Conservation (phyloP, 2,797 vertebrate species). For the Cyclura pinguis region DNA sequence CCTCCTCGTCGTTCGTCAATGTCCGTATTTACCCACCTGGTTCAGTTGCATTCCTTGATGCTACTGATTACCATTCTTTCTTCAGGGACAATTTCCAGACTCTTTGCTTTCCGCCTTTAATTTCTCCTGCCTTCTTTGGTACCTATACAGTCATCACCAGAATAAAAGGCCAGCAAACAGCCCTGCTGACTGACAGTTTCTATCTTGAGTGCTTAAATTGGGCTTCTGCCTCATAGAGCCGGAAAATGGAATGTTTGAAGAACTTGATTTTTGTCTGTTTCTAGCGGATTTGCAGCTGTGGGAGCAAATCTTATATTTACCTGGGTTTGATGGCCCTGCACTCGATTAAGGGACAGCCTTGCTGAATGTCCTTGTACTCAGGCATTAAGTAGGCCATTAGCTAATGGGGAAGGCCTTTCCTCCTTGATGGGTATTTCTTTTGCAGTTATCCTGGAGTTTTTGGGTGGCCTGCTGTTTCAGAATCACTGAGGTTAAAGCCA, state of each 20-base stretch:
- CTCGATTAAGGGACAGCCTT: neutral
- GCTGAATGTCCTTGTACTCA: neutral
- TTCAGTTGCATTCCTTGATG: neutral
- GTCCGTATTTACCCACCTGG: neutral
- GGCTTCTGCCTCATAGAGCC: neutral
- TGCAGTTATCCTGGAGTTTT: neutral
- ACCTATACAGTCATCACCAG: neutral
- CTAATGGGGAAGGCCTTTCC: neutral
- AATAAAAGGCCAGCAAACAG: neutral
- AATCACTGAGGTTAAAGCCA: too few relatives aligned
- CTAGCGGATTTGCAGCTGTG: neutral
- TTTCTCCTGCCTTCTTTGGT: neutral
- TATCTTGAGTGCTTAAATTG: constrained; percentile 23
- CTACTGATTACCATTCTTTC: neutral
- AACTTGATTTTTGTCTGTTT: neutral
- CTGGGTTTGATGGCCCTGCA: neutral
- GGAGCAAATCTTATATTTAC: constrained; percentile 10
- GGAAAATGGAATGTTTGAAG: constrained; percentile 1
- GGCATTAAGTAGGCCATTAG: neutral
- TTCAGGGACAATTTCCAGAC: constrained; percentile 9
- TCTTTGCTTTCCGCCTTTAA: neutral
- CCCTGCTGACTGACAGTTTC: constrained; percentile 2
- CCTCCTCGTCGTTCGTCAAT: neutral
- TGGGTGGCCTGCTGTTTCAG: neutral
- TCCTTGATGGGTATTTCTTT: neutral